phyloP scores from a whole-genome alignment of 2,113 vertebrate genomes.

The zebrafish (Danio rerio) region DNA sequence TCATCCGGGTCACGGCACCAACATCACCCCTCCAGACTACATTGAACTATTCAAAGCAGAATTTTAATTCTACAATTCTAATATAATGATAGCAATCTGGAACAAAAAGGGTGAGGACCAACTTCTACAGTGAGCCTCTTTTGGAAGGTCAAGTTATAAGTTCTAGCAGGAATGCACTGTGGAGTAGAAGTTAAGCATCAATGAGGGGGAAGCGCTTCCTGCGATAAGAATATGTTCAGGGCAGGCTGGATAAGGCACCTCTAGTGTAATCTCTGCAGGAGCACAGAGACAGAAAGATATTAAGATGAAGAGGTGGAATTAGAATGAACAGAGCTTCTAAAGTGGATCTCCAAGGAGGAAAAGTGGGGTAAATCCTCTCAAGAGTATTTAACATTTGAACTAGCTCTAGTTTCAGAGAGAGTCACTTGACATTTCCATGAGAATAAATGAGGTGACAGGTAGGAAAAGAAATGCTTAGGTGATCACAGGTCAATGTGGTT shows the following conservation, averaged over 20 bases:
- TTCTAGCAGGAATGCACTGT: conserved; percentile 10
- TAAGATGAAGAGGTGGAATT: conserved; percentile 32
- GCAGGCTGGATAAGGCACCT: neutral
- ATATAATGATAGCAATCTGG: too few relatives aligned
- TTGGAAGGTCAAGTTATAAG: conserved; percentile 7
- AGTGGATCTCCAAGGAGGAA: conserved; percentile 9
- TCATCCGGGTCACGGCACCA: too few relatives aligned
- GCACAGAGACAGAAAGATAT: conserved; percentile 8
- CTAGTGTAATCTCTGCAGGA: neutral
- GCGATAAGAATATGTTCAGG: conserved; percentile 2
- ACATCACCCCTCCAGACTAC: too few relatives aligned
- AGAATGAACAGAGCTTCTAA: conserved; percentile 14
- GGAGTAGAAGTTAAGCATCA: conserved; percentile 15
- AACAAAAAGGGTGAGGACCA: neutral
- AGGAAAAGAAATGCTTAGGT: neutral
- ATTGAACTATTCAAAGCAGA: too few relatives aligned
- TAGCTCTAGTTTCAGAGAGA: neutral
- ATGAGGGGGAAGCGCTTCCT: conserved; percentile 12
- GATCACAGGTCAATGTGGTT: neutral
- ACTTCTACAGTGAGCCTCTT: conserved; percentile 26
- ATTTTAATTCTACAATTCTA: too few relatives aligned
- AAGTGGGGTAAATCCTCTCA: conserved; percentile 23
- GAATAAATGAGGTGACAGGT: neutral
- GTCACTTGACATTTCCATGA: neutral
- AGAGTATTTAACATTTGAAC: conserved; percentile 21